These are phyloP conservation scores for Chironomus tentans DNA, from an alignment of 2,888 invertebrate species.

Conservation along the genomic window DNA sequence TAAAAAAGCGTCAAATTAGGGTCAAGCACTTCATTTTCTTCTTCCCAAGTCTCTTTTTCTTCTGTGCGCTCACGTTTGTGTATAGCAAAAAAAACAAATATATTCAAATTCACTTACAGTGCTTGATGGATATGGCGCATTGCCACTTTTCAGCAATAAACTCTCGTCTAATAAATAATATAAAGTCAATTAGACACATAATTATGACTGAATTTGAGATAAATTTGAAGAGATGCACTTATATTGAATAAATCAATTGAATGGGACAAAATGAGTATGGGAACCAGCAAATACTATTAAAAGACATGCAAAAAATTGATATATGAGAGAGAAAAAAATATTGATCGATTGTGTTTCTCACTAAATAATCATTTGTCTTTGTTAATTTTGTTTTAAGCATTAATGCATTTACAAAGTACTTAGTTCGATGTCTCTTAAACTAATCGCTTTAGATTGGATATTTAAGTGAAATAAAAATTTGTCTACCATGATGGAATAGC, in stretches of 20 bases:
- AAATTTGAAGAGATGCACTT: too few relatives aligned
- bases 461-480: background rate
- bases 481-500: background rate
- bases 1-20: constrained; percentile 24
- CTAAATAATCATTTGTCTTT: background rate
- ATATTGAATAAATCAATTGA: too few relatives aligned
- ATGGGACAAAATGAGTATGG: too few relatives aligned
- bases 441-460: background rate
- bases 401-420: background rate
- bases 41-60: background rate
- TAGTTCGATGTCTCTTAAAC: background rate
- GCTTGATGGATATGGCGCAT: too few relatives aligned
- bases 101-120: background rate
- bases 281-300: background rate
- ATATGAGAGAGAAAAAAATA: background rate
- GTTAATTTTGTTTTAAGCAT: background rate
- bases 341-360: background rate
- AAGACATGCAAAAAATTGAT: background rate
- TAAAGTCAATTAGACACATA: too few relatives aligned
- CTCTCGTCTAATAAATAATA: too few relatives aligned
- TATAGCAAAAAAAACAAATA: background rate
- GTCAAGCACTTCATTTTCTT: constrained; percentile 16
- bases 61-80: background rate
- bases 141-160: too few relatives aligned
- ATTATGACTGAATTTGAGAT: too few relatives aligned